Evolutionary conservation across 2,113 vertebrate species (phyloP), one percentile per base, ranked within the genome.

Genomic region (Pollachius pollachius): DNA sequence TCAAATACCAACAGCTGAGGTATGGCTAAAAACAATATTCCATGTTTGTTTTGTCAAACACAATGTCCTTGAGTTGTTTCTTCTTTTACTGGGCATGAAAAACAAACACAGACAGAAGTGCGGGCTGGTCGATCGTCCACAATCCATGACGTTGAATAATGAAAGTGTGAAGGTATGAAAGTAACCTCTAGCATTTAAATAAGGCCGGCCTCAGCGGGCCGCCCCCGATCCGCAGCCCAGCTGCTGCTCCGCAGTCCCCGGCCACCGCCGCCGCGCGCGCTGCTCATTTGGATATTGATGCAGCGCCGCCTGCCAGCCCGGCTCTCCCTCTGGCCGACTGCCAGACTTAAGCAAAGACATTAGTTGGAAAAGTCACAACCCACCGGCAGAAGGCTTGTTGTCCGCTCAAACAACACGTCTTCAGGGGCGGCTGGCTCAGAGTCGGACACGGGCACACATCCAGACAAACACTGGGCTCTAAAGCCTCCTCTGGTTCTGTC

Each of bases 131-230:
- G 18, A 52, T 37, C 70, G 73, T 80, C 78, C 37, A 71, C 79
- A 75, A 64, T 72, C 69, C 71, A 30, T 73, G 80, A 81, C 82
- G 83, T 82, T 58, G 76, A 73, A 82, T 77, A 89, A 89, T 91
- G 82, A 85, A 88, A 75, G 85, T 83, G 83, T 77, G 73, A 80
- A 73, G 80, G 71, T 84, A 88, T 91, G 87, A 92, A 90, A 88
- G 80, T 84, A 87, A 89, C 89, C 88, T 84, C 77, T 84, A 89
- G 87, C 85, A 89, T 91, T 91, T 89, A 88, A 90, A 89, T 89
- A 81, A 86, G 90, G 91, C 88, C 86, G 86, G 79, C 84, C 85
- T 85, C 89, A 81, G 81, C 75, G 76, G 78, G 79, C 69, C 30
- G 64, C 65, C 79, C 82, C 81, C 84, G 82, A 88, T 88, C 90